Evolutionary conservation across 2,888 invertebrate species (phyloP), one percentile per base, ranked within the genome.

Genomic region (Pedicia rivosa): DNA sequence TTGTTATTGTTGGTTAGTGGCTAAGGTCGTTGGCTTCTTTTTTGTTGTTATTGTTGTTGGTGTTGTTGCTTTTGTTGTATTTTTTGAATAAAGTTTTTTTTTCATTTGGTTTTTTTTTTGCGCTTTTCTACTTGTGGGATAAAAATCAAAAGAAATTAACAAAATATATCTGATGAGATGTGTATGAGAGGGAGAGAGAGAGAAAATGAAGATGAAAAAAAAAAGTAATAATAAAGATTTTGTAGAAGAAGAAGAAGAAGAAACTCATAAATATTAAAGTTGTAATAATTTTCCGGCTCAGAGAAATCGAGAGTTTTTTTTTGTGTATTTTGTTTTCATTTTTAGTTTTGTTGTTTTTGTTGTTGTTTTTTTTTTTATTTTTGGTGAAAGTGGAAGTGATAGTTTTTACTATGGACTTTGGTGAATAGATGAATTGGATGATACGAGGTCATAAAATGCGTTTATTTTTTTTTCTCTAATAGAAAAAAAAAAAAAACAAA

Each of bases 291-390:
- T 30, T 30, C 30, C 30, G 30, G 30, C 16, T 30, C 19, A 30
- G 30, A 30, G 30, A 30, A 30, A 30, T 30, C 30, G 30, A 30
- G 30, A 30, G 30, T 30, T 17, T 16, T 29, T 29, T 29, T 29
- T 29, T 10, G 8, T 24, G n/a, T n/a, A 29, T 15, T 29, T 2
- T 17, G 19, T 17, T n/a, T 17, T 12, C 17, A 17, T 30, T 17
- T 17, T 16, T 29, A 17, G 12, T 30, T 15, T 29, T 15, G 9
- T 29, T 9, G 15, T 29, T 29, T 10, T 29, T 29, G n/a, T 24
- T 24, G n/a, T 24, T 24, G n/a, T 24, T 29, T 10, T 29, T 29
- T 8, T 29, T 29, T 15, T 15, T 15, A 10, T n/a, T 30, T 30
- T 30, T 17, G 30, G 16, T 17, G 30, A 30, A 30, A 30, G 30